Evolutionary conservation across 2,797 vertebrate species (phyloP).

Genomic region (Chiloscyllium punctatum): DNA sequence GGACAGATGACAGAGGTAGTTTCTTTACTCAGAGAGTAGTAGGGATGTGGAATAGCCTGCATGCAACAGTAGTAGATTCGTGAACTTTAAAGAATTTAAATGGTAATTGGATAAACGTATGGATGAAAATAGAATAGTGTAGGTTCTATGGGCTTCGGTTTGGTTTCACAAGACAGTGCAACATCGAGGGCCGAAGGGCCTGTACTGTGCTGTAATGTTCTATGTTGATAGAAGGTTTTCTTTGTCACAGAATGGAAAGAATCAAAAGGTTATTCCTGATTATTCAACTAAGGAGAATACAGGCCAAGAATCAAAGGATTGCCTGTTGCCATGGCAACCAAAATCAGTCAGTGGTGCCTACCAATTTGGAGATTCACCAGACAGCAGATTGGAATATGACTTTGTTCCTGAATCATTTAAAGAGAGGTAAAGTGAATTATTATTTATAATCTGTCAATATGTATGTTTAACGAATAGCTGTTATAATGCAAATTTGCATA

Average conservation of each 20-base stretch:
- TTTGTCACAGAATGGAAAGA: conserved; percentile 39
- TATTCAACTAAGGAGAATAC: background rate
- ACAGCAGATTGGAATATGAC: conserved; percentile 68
- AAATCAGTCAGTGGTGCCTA: conserved; percentile 56
- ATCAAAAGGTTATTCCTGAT: conserved; percentile 39
- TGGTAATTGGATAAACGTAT: no score
- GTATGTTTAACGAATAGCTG: background rate
- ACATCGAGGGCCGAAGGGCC: no score
- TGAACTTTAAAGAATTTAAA: no score
- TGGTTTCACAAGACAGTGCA: no score
- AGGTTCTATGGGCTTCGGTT: no score
- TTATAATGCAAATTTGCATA: background rate
- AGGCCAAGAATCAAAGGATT: conserved; percentile 42
- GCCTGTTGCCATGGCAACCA: conserved; percentile 40
- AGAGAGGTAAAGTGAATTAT: conserved; percentile 61
- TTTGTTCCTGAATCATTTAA: conserved; percentile 59
- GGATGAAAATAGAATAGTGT: no score
- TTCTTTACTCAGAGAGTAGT: no score
- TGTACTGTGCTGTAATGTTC: no score
- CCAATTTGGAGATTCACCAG: conserved; percentile 61
- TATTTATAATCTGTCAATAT: background rate
- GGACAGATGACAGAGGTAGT: no score
- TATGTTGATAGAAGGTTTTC: background rate
- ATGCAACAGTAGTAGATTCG: no score
- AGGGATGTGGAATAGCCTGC: no score